Evolutionary conservation across 2,888 invertebrate species (phyloP), one percentile per base, ranked within the genome.

Genomic region (Drosophila stalkeri): DNA sequence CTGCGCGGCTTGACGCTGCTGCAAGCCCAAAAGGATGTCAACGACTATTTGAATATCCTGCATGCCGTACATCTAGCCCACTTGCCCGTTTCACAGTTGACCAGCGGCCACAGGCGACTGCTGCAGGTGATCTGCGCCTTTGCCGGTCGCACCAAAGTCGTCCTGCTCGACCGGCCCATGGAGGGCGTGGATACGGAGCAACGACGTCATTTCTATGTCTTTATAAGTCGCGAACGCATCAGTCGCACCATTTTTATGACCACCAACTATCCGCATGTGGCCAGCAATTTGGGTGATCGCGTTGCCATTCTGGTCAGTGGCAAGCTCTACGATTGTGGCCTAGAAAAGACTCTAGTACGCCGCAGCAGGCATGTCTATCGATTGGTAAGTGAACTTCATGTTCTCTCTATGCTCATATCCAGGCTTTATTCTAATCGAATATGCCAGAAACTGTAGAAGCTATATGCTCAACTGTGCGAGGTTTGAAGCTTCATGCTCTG

Each of bases 191-290:
- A 86, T n/a, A 52, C 64, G 2, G 37, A 47, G 0, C 72, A 64
- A 20, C 55, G 39, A 49, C 93, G 96, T 60, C 95, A 95, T 14
- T 94, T 97, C 2, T 97, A 97, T 97, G 95, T 96, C 75, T 93
- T 98, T 46, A 92, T 97, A 54, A 95, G 96, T 91, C 93, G 93
- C 73, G 95, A 96, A 79, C 95, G 96, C 86, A 93, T 93, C 82
- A 95, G 95, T 47, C 94, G 97, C 16, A 96, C 97, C 0, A 95
- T 98, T 91, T 94, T 98, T 56, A 93, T 97, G 52, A 96, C 97
- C 0, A 96, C 97, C 0, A 96, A 97, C 92, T 96, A 96, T 91
- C 97, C 97, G 96, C 96, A 97, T 88, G 97, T 97, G 92, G 97
- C 97, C 1, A 97, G 97, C 91, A 93, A 96, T 65, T 94, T 97